Evolutionary conservation across 2,888 invertebrate genomes (phyloP).

Genomic region (Synergus umbraculus): DNA sequence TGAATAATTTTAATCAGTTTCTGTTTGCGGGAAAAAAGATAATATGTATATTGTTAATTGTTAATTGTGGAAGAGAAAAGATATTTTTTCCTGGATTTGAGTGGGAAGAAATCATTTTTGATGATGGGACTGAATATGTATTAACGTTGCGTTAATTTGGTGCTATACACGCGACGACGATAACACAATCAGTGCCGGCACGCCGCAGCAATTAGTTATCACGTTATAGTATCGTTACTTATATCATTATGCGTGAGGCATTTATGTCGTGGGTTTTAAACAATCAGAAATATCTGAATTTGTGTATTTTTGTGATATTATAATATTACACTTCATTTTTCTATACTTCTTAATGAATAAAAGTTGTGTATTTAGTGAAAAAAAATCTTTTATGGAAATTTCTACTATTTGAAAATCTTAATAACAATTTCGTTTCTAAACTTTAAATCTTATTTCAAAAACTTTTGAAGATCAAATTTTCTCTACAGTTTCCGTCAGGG

Average conservation of each 20-base stretch:
- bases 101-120: slow-evolving; percentile 7
- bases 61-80: not conserved
- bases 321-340: too few relatives aligned
- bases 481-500: too few relatives aligned
- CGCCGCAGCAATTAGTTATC: slow-evolving; percentile 46
- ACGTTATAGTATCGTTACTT: slow-evolving; percentile 35
- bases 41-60: not conserved
- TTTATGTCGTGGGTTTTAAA: not conserved
- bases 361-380: too few relatives aligned
- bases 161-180: slow-evolving; percentile 20
- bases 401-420: too few relatives aligned
- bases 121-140: slow-evolving; percentile 1
- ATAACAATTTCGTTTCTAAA: too few relatives aligned
- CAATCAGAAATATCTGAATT: not conserved
- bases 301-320: too few relatives aligned
- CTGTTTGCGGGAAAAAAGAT: not conserved
- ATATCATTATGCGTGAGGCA: not conserved
- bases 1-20: not conserved
- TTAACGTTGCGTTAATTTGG: slow-evolving; percentile 23
- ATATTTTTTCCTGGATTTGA: not conserved
- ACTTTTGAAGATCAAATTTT: too few relatives aligned
- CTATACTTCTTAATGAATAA: too few relatives aligned
- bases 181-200: slow-evolving; percentile 44
- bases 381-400: too few relatives aligned
- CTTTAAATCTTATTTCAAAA: too few relatives aligned